Evolutionary conservation across 2,113 vertebrate species (phyloP).

Genomic region (Myrmecobius fasciatus): DNA sequence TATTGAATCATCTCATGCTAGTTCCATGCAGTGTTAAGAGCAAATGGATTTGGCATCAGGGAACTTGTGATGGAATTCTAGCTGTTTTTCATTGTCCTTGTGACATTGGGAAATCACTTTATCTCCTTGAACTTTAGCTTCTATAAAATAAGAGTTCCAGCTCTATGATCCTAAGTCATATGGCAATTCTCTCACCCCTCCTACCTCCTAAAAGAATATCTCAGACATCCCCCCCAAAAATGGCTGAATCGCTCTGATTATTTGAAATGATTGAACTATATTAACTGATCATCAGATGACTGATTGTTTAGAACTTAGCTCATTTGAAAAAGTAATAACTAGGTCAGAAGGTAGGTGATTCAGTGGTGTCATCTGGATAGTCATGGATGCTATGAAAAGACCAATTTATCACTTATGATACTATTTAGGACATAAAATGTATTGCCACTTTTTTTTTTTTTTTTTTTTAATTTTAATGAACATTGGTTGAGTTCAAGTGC

Average conservation of each 20-base stretch:
- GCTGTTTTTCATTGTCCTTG: neutral
- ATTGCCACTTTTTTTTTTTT: too few relatives aligned
- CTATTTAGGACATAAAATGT: neutral
- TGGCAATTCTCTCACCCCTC: neutral
- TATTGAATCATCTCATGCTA: neutral
- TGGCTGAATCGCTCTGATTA: fast-evolving
- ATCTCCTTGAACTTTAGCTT: neutral
- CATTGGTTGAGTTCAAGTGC: neutral
- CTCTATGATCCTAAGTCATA: neutral
- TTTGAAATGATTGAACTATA: neutral
- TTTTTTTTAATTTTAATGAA: neutral
- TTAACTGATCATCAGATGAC: neutral
- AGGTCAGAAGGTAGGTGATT: neutral
- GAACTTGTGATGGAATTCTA: neutral
- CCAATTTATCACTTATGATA: neutral
- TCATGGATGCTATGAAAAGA: neutral
- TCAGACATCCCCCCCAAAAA: fast-evolving
- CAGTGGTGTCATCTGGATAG: neutral
- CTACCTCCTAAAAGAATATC: neutral
- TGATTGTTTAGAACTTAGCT: fast-evolving
- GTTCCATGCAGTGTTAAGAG: neutral
- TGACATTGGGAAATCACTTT: neutral
- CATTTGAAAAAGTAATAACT: neutral
- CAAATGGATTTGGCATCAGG: neutral
- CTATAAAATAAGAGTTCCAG: neutral